These are phyloP conservation scores for Urechis unicinctus DNA, from an alignment of 2,888 invertebrate genomes.

Conservation along the genomic window DNA sequence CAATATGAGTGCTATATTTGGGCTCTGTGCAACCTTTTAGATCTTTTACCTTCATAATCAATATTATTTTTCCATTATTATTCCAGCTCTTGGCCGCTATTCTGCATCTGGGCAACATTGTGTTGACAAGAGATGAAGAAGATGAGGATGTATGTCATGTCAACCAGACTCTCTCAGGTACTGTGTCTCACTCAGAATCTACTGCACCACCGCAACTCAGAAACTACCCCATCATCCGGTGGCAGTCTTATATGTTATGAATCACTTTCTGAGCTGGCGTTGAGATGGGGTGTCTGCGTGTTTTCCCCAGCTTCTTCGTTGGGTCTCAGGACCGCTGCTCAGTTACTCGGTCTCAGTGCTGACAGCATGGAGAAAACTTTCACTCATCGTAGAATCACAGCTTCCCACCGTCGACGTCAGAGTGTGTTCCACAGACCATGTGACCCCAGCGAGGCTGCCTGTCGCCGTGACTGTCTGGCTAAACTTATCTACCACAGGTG, in stretches of 20 bases:
- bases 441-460: constrained; percentile 25
- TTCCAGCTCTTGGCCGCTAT: constrained; percentile 28
- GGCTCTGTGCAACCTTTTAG: too few relatives aligned
- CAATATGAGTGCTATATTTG: too few relatives aligned
- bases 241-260: too few relatives aligned
- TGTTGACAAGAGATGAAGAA: constrained; percentile 22
- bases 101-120: constrained; percentile 30
- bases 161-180: neutral
- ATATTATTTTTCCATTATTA: too few relatives aligned
- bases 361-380: constrained; percentile 26
- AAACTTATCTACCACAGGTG: constrained; percentile 39
- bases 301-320: neutral
- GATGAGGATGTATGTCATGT: constrained; percentile 22
- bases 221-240: too few relatives aligned
- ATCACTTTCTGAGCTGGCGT: too few relatives aligned
- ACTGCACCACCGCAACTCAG: too few relatives aligned
- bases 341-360: constrained; percentile 27
- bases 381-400: constrained; percentile 30
- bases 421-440: constrained; percentile 39
- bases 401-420: constrained; percentile 24
- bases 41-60: too few relatives aligned
- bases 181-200: neutral
- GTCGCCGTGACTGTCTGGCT: constrained; percentile 34
- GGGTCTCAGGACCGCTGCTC: constrained; percentile 1
- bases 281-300: too few relatives aligned